phyloP scores from a whole-genome alignment of 1,140 invertebrate species.

The Drosophila elegans region DNA sequence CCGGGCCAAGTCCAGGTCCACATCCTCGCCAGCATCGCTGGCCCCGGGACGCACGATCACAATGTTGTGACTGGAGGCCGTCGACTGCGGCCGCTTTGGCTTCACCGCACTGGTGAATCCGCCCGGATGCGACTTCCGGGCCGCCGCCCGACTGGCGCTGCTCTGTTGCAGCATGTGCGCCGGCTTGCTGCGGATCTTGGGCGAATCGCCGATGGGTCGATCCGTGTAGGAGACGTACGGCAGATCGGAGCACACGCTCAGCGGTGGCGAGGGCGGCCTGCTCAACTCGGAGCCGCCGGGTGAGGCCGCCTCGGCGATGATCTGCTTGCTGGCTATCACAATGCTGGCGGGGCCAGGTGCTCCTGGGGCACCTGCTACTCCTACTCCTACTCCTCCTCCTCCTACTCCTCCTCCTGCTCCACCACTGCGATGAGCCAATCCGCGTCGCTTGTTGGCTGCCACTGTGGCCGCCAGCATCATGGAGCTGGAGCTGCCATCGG shows the following conservation, averaged over 20 bases:
- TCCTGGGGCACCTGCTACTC: constrained; percentile 9
- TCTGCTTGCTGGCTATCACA: constrained; percentile 74
- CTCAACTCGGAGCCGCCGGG: constrained; percentile 74
- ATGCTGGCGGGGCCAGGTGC: constrained; percentile 52
- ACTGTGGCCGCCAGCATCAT: constrained; percentile 61
- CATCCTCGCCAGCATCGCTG: constrained; percentile 87
- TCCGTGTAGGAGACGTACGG: constrained; percentile 98
- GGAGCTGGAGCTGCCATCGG: constrained; percentile 49
- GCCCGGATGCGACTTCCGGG: constrained; percentile 61
- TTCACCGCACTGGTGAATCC: constrained; percentile 58
- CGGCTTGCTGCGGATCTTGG: constrained; percentile 89
- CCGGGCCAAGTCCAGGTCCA: constrained; percentile 92
- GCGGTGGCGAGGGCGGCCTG: constrained; percentile 90
- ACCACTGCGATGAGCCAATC: constrained; percentile 16
- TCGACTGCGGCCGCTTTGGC: constrained; percentile 75
- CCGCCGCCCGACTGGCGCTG: constrained; percentile 54
- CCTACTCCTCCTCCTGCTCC: background rate
- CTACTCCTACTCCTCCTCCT: background rate
- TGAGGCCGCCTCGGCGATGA: constrained; percentile 71
- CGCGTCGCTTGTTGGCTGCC: constrained; percentile 65
- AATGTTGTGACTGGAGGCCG: constrained; percentile 88
- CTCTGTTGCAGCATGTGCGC: constrained; percentile 69
- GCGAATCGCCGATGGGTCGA: constrained; percentile 94
- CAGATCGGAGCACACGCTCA: constrained; percentile 95
- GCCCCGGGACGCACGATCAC: constrained; percentile 93